phyloP scores from a whole-genome alignment of 2,797 vertebrate genomes.

The Enteromius treurensis region DNA sequence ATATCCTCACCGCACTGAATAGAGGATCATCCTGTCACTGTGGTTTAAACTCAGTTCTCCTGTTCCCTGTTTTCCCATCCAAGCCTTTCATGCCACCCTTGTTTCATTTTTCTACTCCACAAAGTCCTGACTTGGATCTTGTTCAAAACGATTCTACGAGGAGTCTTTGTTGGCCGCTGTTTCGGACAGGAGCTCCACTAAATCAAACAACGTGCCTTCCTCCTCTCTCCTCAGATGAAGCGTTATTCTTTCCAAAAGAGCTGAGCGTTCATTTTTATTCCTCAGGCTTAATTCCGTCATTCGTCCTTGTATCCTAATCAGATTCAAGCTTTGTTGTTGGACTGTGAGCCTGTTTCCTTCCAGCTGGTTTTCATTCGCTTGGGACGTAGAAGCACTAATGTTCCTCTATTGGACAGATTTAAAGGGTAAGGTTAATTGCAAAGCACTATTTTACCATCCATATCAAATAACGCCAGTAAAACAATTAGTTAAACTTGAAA shows the following conservation, averaged over 20 bases:
- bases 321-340: constrained; percentile 59
- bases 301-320: constrained; percentile 67
- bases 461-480: constrained; percentile 68
- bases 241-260: constrained; percentile 59
- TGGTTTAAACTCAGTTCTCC: constrained; percentile 2
- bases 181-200: constrained; percentile 58
- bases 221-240: constrained; percentile 53
- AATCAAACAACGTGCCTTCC: constrained; percentile 62
- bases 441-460: constrained; percentile 63
- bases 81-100: constrained; percentile 36
- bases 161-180: constrained; percentile 58
- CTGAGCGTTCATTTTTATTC: constrained; percentile 64
- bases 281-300: constrained; percentile 64
- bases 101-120: constrained; percentile 58
- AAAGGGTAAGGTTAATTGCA: constrained; percentile 66
- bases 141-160: constrained; percentile 62
- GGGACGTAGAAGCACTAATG: constrained; percentile 62
- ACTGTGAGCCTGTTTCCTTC: constrained; percentile 61
- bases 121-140: constrained; percentile 63
- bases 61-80: background rate
- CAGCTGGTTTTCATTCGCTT: constrained; percentile 76
- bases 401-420: constrained; percentile 70
- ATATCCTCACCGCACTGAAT: background rate
- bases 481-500: constrained; percentile 56
- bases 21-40: constrained; percentile 5